These are phyloP conservation scores for Coregonus clupeaformis DNA, from an alignment of 2,113 vertebrate species.

Conservation along the genomic window DNA sequence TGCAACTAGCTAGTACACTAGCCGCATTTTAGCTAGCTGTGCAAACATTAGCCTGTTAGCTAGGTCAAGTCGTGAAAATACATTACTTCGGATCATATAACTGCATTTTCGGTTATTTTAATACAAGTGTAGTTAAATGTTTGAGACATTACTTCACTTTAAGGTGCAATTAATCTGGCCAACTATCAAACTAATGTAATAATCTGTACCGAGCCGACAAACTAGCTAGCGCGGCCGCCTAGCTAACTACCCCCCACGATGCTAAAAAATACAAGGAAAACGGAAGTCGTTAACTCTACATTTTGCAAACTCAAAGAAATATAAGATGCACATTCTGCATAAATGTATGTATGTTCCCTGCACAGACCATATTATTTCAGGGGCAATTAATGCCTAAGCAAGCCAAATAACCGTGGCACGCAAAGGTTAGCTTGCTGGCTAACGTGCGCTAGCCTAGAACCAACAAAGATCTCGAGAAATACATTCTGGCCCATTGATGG, in stretches of 20 bases:
- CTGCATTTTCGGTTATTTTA: neutral
- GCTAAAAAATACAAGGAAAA: constrained; percentile 31
- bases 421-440: constrained; percentile 45
- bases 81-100: neutral
- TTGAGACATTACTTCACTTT: too few relatives aligned
- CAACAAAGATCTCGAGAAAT: constrained; percentile 75
- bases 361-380: too few relatives aligned
- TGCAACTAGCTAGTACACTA: constrained; percentile 37
- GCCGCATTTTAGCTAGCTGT: constrained; percentile 20
- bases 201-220: neutral
- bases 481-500: constrained; percentile 57
- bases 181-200: neutral
- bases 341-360: neutral
- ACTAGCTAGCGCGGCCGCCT: neutral
- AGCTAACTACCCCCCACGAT: constrained; percentile 46
- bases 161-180: neutral
- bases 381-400: too few relatives aligned
- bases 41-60: constrained; percentile 7
- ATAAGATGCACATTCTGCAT: neutral
- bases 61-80: neutral
- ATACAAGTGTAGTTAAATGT: neutral
- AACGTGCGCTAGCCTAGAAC: constrained; percentile 61
- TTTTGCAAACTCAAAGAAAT: constrained; percentile 23
- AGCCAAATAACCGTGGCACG: constrained; percentile 15
- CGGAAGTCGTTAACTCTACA: constrained; percentile 23